phyloP scores from a whole-genome alignment of 1,140 invertebrate genomes.

The Drosophila orosa region DNA sequence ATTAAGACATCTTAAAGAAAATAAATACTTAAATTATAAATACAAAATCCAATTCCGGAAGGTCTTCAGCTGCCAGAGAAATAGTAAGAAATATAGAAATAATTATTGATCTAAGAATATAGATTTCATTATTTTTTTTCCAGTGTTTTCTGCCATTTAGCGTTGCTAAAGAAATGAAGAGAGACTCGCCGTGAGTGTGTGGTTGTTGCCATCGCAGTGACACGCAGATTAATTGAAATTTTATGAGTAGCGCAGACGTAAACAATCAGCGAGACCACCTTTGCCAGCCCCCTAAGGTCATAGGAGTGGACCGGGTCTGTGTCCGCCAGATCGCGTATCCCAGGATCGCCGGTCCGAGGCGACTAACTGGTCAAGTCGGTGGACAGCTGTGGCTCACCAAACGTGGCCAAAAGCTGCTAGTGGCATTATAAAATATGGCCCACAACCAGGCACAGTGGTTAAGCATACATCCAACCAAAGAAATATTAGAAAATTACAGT shows the following conservation, averaged over 20 bases:
- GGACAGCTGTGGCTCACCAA: slow-evolving; percentile 51
- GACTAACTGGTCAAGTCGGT: slow-evolving; percentile 30
- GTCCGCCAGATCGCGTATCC: slow-evolving; percentile 43
- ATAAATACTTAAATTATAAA: not conserved
- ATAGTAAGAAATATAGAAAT: not conserved
- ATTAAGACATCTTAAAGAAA: not conserved
- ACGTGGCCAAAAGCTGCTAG: slow-evolving; percentile 42
- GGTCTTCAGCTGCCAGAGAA: accelerated
- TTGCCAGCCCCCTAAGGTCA: slow-evolving; percentile 81
- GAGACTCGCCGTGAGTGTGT: slow-evolving; percentile 4
- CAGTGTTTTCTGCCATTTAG: slow-evolving; percentile 42
- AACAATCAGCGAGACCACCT: slow-evolving; percentile 81
- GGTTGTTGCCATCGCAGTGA: slow-evolving; percentile 54
- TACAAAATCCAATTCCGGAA: not conserved
- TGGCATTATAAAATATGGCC: slow-evolving; percentile 61
- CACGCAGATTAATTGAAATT: slow-evolving; percentile 82
- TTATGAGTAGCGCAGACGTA: slow-evolving; percentile 82
- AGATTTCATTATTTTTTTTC: not conserved
- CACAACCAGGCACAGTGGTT: slow-evolving; percentile 56
- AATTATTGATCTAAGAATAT: not conserved
- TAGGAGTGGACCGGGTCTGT: slow-evolving; percentile 37
- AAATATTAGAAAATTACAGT: not conserved
- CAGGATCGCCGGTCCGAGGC: not conserved
- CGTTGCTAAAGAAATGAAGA: slow-evolving; percentile 15
- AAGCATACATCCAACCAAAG: not conserved